phyloP scores from a whole-genome alignment of 1,140 invertebrate species.

The Hydropsyche tenuis region DNA sequence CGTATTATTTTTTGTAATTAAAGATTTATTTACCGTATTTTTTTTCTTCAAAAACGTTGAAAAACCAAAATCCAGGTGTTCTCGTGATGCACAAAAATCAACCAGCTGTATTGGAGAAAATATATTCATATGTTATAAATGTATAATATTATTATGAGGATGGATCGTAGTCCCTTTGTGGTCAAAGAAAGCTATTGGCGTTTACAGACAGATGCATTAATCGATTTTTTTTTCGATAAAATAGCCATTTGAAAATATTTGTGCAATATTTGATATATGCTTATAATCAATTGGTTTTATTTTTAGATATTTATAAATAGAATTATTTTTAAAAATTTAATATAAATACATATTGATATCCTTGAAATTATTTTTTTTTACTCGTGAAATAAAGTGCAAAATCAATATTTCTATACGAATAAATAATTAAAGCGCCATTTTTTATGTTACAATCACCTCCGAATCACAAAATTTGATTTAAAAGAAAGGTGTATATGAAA shows the following conservation, averaged over 20 bases:
- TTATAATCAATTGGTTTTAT: no score
- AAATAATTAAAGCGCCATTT: no score
- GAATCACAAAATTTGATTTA: not conserved
- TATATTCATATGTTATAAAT: constrained; percentile 25
- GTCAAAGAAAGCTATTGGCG: constrained; percentile 23
- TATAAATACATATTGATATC: no score
- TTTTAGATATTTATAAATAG: no score
- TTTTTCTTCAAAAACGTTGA: not conserved
- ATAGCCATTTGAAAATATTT: no score
- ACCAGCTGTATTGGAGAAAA: constrained; percentile 29
- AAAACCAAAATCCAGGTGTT: constrained; percentile 19
- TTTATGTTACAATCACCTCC: no score
- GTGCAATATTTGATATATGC: no score
- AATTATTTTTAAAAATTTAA: no score
- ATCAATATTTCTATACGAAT: no score
- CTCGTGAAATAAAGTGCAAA: no score
- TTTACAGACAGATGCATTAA: constrained; percentile 22
- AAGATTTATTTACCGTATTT: not conserved
- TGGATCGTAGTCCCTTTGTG: constrained; percentile 1
- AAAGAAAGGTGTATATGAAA: not conserved
- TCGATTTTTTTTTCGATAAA: not conserved
- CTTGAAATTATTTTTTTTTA: no score
- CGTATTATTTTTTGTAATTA: not conserved
- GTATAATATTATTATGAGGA: no score
- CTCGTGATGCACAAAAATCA: constrained; percentile 17